Evolutionary conservation across 2,113 vertebrate genomes (phyloP).

Genomic region (Chamaetylas fuelleborni): DNA sequence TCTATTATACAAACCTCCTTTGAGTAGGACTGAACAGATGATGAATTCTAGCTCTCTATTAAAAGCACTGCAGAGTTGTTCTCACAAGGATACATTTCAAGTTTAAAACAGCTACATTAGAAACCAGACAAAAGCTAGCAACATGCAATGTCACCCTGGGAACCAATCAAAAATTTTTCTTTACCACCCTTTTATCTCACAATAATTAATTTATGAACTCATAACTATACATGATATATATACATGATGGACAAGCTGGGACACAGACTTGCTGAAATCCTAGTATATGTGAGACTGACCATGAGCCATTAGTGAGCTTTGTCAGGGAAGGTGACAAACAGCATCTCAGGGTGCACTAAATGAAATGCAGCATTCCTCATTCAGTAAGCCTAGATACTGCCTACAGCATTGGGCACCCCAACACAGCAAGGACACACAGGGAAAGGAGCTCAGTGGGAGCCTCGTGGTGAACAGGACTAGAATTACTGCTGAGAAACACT

Average conservation of each 20-base stretch:
- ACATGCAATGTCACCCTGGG: neutral
- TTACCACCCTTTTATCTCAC: neutral
- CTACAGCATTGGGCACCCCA: too few relatives aligned
- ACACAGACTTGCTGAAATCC: neutral
- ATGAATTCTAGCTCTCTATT: neutral
- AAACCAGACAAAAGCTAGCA: neutral
- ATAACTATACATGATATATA: neutral
- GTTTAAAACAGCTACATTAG: neutral
- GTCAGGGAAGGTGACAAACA: accelerated
- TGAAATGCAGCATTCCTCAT: neutral
- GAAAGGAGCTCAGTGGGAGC: accelerated
- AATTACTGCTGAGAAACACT: neutral
- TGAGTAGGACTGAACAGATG: neutral
- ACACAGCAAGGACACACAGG: neutral
- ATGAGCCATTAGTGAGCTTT: neutral
- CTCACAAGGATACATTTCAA: neutral
- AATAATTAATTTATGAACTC: neutral
- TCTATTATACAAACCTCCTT: neutral
- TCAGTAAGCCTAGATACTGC: neutral
- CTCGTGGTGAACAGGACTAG: too few relatives aligned
- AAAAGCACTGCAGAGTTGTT: neutral
- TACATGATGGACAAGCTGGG: neutral
- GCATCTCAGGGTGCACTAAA: neutral
- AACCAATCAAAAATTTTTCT: neutral
- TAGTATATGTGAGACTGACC: neutral